Base-by-base conservation (phyloP, 2,888 invertebrate species). In the Drosophila helvetica region DNA sequence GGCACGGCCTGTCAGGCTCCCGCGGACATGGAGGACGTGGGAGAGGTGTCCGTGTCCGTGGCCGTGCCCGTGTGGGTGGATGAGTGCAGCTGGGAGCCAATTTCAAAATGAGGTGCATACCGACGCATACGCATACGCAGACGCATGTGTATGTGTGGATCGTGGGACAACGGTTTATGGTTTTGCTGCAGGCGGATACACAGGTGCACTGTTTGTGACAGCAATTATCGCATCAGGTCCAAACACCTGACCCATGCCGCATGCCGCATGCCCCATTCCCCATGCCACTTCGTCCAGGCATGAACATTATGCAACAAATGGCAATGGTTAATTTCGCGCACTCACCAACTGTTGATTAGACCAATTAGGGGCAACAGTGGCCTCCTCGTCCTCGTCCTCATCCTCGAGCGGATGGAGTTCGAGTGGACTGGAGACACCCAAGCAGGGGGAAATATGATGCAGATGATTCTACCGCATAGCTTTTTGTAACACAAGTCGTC, bases 141-240 rank as follows among this genome's bases (percentile, higher is more conserved):
- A 22, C 22, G 30, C 63, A 59, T 45, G 43, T 51, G 47, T 53
- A 50, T 33, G 52, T 51, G 22, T 17, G 33, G 45, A 42, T 25
- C 38, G 51, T 52, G 48, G 45, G 42, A 25, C 64, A 62, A 57
- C 53, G 71, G 79, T 71, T 79, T 77, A 68, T 81, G 81, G 79
- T 81, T 76, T 60, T 46, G 53, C 56, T 27, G 42, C 22, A 59
- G 38, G 55, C 15, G 45, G 6, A 38, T n/a, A 7, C 38, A n/a
- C n/a, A 38, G 43, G 60, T 22, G 19, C 51, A 43, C 74, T 80
- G 79, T 64, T 70, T 59, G 58, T 80, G 80, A 82, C 83, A 82
- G 77, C 67, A 77, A 82, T 67, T 75, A 75, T 77, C 69, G 63
- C 63, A 60, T 56, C 46, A 51, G 48, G 18, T 19, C 30, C 57